Conservation (phyloP, 2,113 vertebrate genomes). For the Pseudopodoces humilis region DNA sequence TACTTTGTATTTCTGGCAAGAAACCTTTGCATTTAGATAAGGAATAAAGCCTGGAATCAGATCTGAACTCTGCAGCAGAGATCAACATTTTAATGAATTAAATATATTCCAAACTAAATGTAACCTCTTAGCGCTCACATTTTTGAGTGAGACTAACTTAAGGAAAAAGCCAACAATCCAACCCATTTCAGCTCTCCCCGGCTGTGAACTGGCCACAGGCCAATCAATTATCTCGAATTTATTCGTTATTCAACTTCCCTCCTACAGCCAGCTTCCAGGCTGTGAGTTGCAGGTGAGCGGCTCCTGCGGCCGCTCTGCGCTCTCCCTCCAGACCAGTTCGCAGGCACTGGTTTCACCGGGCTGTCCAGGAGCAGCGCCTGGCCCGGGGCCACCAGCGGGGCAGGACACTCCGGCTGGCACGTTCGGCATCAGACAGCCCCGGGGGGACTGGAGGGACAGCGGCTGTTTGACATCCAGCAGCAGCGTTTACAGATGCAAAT, state of each 20-base stretch:
- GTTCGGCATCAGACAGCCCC: accelerated
- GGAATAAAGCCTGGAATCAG: conserved; percentile 32
- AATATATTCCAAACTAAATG: conserved; percentile 56
- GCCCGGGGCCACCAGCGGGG: background rate
- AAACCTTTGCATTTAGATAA: conserved; percentile 45
- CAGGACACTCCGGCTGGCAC: background rate
- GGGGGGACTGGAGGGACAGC: background rate
- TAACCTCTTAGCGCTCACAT: conserved; percentile 30
- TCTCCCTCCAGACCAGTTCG: background rate
- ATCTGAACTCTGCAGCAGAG: conserved; percentile 33
- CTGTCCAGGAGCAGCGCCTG: background rate
- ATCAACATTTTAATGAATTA: conserved; percentile 56
- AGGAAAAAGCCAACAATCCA: conserved; percentile 50
- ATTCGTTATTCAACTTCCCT: conserved; percentile 28
- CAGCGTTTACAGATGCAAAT: background rate
- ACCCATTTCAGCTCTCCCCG: conserved; percentile 21
- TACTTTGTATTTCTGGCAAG: background rate
- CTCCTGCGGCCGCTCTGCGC: background rate
- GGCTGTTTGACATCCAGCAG: background rate
- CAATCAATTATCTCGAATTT: conserved; percentile 62
- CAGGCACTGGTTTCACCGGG: background rate
- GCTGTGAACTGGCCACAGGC: conserved; percentile 51
- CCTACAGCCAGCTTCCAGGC: conserved; percentile 23
- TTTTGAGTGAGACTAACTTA: conserved; percentile 36
- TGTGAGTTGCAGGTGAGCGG: background rate